Evolutionary conservation across 2,113 vertebrate genomes (phyloP), one percentile per base, ranked within the genome.

Genomic region (Stictonetta naevosa): DNA sequence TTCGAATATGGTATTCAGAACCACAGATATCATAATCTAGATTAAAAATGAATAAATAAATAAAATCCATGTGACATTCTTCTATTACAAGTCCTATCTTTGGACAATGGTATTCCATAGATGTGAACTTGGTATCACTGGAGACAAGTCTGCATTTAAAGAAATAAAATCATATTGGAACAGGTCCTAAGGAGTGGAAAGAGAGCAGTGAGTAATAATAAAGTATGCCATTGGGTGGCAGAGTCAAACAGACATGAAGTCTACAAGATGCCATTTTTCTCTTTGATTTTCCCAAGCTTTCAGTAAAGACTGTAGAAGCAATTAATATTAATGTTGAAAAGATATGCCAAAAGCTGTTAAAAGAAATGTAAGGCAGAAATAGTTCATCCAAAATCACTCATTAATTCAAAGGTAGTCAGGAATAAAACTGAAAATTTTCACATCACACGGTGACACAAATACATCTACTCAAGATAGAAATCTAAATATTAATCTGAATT

Each of bases 1-100:
- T 40, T 56, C 72, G 52, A 72, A 79, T 71, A 72, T 11, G 12
- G 16, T 58, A 62, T 77, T 93, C 44, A 91, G 38, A 31, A 56
- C 52, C 34, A 62, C 11, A 19, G 28, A 36, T 52, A 62, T 34
- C 18, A 80, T 72, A 92, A 79, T 68, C 33, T 36, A 69, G n/a
- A 48, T 3, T 22, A 33, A 78, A 58, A 52, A 5, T n/a, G n/a
- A n/a, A n/a, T n/a, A 0, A 18, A 23, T 0, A 8, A 58, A n/a
- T n/a, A n/a, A 50, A 44, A 42, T 11, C 76, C 14, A 56, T 22
- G 17, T 77, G 40, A 82, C 33, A 29, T 34, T 34, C 86, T 83
- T 44, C 72, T 31, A 38, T 59, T 55, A 50, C n/a, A 44, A 1
- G 42, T 86, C n/a, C 44, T 60, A n/a, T n/a, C 44, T 23, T 23